Evolutionary conservation across 2,888 invertebrate genomes (phyloP).

Genomic region (Neria commutata): DNA sequence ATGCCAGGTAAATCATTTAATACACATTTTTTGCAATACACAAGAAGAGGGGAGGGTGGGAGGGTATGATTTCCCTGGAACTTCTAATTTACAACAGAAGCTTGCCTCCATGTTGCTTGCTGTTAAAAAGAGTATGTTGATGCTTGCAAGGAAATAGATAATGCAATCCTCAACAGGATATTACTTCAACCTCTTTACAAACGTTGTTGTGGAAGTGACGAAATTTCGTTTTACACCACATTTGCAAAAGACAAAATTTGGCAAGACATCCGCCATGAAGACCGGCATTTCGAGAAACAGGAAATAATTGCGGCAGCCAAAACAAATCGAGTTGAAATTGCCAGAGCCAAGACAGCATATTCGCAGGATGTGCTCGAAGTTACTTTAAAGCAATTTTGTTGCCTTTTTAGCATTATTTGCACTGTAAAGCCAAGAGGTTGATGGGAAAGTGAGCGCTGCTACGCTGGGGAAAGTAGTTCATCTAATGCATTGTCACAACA

Average conservation of each 20-base stretch:
- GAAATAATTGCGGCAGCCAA: constrained; percentile 22
- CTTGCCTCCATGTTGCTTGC: too few species aligned
- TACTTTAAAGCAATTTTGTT: too few species aligned
- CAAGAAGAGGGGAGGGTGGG: too few species aligned
- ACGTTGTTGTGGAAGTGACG: constrained; percentile 23
- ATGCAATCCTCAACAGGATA: constrained; percentile 57
- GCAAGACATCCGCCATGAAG: background rate
- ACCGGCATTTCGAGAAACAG: constrained; percentile 10
- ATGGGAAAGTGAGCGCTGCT: background rate
- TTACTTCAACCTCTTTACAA: constrained; percentile 44
- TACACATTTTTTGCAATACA: too few species aligned
- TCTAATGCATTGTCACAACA: constrained; percentile 10
- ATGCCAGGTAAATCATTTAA: too few species aligned
- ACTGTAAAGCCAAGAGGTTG: background rate
- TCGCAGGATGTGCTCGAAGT: too few species aligned
- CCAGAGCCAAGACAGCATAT: background rate
- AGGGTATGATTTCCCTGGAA: too few species aligned
- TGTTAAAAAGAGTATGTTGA: background rate
- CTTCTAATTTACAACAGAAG: too few species aligned
- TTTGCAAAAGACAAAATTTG: background rate
- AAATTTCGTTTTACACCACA: background rate
- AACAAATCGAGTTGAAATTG: background rate
- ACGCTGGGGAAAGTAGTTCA: background rate
- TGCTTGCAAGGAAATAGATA: constrained; percentile 51
- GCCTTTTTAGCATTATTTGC: too few species aligned